Conservation (phyloP, 2,888 invertebrate species). For the Pelosia muscerda region DNA sequence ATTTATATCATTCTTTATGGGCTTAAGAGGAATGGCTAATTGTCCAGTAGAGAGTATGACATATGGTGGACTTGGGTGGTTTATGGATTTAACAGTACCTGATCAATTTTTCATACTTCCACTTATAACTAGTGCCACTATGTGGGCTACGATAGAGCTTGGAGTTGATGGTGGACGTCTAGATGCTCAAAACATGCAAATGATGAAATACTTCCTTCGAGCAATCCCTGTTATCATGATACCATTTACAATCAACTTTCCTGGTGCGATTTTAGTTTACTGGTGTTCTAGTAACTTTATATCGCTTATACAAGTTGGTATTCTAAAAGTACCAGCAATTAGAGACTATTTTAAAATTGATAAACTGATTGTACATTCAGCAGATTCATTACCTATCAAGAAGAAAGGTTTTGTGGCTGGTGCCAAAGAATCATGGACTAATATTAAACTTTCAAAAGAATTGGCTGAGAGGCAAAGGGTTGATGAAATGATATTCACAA, state of each 20-base stretch:
- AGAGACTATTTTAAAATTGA: slow-evolving; percentile 93
- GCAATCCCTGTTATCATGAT: slow-evolving; percentile 93
- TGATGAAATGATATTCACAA: slow-evolving; percentile 93
- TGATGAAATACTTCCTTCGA: slow-evolving; percentile 91
- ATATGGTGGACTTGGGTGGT: slow-evolving; percentile 97
- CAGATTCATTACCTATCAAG: slow-evolving; percentile 88
- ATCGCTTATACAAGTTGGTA: slow-evolving; percentile 92
- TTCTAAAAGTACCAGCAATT: slow-evolving; percentile 92
- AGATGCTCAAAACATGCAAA: slow-evolving; percentile 89
- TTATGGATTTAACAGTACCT: slow-evolving; percentile 95
- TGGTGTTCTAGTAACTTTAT: slow-evolving; percentile 96
- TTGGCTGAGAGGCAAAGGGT: slow-evolving; percentile 91
- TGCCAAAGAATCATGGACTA: slow-evolving; percentile 93
- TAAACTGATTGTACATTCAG: slow-evolving; percentile 83
- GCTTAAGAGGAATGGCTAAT: slow-evolving; percentile 94
- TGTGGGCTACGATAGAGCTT: slow-evolving; percentile 93
- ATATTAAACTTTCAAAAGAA: slow-evolving; percentile 92
- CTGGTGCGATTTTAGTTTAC: slow-evolving; percentile 95
- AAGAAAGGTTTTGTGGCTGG: slow-evolving; percentile 93
- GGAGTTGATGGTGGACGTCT: slow-evolving; percentile 92
- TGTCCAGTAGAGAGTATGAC: slow-evolving; percentile 96
- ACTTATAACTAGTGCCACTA: slow-evolving; percentile 92
- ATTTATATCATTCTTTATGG: slow-evolving; percentile 97
- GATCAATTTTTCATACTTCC: slow-evolving; percentile 97
- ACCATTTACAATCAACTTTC: slow-evolving; percentile 95